phyloP scores from a whole-genome alignment of 2,113 vertebrate species.

The Stigmatopora argus region DNA sequence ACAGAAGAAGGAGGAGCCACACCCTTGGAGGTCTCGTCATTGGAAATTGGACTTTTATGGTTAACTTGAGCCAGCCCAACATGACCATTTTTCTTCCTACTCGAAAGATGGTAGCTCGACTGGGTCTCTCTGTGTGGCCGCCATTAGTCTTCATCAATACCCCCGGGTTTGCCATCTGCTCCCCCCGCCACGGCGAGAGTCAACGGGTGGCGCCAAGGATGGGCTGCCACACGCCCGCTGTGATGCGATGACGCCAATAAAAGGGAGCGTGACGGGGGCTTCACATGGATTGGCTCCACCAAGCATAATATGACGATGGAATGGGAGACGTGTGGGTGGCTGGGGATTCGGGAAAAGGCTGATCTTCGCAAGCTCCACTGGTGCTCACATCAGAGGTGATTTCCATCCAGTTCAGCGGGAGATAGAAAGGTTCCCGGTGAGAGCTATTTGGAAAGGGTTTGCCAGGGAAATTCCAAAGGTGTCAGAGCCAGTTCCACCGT shows the following conservation, averaged over 20 bases:
- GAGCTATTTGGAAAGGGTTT: conserved; percentile 16
- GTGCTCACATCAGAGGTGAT: conserved; percentile 35
- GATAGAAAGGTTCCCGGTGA: conserved; percentile 12
- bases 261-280: conserved; percentile 26
- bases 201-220: conserved; percentile 41
- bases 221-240: conserved; percentile 49
- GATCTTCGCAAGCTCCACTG: conserved; percentile 24
- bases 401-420: conserved; percentile 20
- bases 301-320: conserved; percentile 21
- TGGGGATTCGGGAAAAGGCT: conserved; percentile 9
- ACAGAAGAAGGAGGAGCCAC: too few species aligned
- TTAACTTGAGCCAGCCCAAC: background rate
- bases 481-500: conserved; percentile 39
- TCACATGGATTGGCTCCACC: conserved; percentile 28
- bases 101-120: conserved; percentile 8
- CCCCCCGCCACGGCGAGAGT: conserved; percentile 24
- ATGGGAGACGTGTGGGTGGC: conserved; percentile 11
- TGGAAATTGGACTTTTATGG: too few species aligned
- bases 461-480: conserved; percentile 54
- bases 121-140: conserved; percentile 35
- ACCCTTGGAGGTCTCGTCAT: too few species aligned
- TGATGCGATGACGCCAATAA: conserved; percentile 52
- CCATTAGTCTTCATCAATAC: conserved; percentile 56
- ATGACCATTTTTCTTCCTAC: background rate
- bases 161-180: conserved; percentile 41